These are phyloP conservation scores for Eupsittula cactorum DNA, from an alignment of 2,113 vertebrate species.

Conservation along the genomic window DNA sequence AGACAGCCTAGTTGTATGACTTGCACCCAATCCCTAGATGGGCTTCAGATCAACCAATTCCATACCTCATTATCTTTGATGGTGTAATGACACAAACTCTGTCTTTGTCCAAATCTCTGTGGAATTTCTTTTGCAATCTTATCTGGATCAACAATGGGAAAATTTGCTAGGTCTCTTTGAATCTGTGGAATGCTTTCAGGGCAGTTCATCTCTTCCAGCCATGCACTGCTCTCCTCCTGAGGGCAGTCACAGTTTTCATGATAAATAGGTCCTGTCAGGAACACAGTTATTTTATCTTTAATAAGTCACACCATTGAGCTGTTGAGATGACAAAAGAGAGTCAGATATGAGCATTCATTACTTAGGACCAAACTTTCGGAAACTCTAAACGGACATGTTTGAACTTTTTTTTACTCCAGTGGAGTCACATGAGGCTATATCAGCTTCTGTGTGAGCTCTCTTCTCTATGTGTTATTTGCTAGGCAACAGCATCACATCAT, in stretches of 20 bases:
- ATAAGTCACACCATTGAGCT: not conserved
- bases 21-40: not conserved
- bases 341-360: not conserved
- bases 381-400: not conserved
- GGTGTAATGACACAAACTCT: slow-evolving; percentile 98
- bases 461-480: not conserved
- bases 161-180: slow-evolving; percentile 84
- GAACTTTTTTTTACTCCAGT: not conserved
- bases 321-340: not conserved
- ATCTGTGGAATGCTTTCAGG: slow-evolving; percentile 87
- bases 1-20: not conserved
- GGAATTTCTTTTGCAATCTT: slow-evolving; percentile 89
- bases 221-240: slow-evolving; percentile 76
- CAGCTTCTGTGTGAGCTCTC: not conserved
- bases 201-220: slow-evolving; percentile 90
- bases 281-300: not conserved
- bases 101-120: slow-evolving; percentile 90
- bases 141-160: slow-evolving; percentile 84
- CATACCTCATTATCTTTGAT: slow-evolving; percentile 91
- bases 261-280: slow-evolving; percentile 85
- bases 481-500: not conserved
- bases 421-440: not conserved
- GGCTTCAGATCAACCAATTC: not conserved
- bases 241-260: slow-evolving; percentile 95
- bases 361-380: not conserved